Conservation (phyloP, 2,797 vertebrate species). For the Pantherophis vulpinus region DNA sequence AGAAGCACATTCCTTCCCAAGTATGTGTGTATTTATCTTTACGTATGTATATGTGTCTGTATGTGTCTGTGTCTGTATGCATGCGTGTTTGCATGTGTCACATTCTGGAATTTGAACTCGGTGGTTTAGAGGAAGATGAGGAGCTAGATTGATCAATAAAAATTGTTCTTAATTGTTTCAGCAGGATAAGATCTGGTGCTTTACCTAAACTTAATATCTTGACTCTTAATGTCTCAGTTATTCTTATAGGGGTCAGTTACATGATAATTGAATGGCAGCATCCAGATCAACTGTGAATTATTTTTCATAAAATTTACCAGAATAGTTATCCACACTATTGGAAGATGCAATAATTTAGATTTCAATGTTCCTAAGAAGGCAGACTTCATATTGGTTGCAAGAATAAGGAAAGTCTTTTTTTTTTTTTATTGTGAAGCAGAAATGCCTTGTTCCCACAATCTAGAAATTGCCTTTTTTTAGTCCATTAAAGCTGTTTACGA, state of each 20-base stretch:
- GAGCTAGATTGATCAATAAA: not conserved
- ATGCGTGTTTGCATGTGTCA: not conserved
- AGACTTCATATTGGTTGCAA: not conserved
- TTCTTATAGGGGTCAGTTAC: not conserved
- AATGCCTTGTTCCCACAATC: not conserved
- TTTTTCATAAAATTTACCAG: not conserved
- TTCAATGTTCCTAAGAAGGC: not conserved
- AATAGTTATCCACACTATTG: not conserved
- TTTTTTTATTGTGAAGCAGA: not conserved
- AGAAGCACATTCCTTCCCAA: not conserved
- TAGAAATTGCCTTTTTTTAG: not conserved
- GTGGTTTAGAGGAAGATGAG: not conserved
- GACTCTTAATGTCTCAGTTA: not conserved
- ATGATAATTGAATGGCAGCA: not conserved
- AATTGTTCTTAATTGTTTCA: not conserved
- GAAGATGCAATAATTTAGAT: not conserved
- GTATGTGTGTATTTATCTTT: not conserved
- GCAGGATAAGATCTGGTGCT: not conserved
- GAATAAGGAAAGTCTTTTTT: not conserved
- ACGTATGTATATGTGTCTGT: too few relatives aligned
- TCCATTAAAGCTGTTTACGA: not conserved
- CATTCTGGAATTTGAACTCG: not conserved
- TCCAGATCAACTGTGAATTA: not conserved
- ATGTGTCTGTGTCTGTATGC: not conserved
- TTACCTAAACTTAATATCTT: not conserved